A percentile compares a stretch with the other conserved stretches of the same genome.
These are phyloP conservation scores for Philhelius pedissequus DNA, from an alignment of 2,888 invertebrate genomes.

Conservation along the genomic window DNA sequence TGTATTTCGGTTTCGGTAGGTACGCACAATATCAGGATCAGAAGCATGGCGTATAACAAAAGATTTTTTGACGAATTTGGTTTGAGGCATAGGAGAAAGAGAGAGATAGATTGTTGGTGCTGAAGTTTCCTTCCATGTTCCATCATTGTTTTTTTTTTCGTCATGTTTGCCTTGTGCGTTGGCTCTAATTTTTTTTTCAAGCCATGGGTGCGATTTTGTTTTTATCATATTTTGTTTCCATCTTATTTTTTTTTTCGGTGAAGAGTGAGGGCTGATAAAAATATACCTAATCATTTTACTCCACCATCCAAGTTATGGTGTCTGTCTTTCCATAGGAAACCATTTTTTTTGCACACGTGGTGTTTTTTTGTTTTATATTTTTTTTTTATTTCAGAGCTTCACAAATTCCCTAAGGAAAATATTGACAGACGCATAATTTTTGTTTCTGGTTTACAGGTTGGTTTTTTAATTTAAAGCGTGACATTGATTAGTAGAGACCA, in stretches of 20 bases:
- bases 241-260: background rate
- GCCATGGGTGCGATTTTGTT: constrained; percentile 52
- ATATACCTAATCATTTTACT: constrained; percentile 39
- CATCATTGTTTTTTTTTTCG: constrained; percentile 21
- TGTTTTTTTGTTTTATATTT: background rate
- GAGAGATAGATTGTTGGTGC: constrained; percentile 33
- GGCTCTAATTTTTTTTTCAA: constrained; percentile 55
- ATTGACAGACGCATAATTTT: constrained; percentile 18
- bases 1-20: constrained; percentile 46
- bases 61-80: constrained; percentile 64
- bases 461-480: constrained; percentile 60
- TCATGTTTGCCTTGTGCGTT: constrained; percentile 49
- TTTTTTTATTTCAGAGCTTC: background rate
- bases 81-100: constrained; percentile 23
- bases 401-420: constrained; percentile 47
- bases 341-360: constrained; percentile 29
- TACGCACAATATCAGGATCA: constrained; percentile 56
- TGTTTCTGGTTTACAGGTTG: constrained; percentile 17
- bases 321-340: constrained; percentile 27
- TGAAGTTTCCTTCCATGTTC: constrained; percentile 38
- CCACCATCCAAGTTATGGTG: constrained; percentile 24
- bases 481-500: constrained; percentile 58
- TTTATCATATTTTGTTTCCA: constrained; percentile 38
- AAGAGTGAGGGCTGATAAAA: constrained; percentile 8
- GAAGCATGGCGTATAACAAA: constrained; percentile 48